Evolutionary conservation across 1,140 invertebrate genomes (phyloP).

Genomic region (Habropoda laboriosa): DNA sequence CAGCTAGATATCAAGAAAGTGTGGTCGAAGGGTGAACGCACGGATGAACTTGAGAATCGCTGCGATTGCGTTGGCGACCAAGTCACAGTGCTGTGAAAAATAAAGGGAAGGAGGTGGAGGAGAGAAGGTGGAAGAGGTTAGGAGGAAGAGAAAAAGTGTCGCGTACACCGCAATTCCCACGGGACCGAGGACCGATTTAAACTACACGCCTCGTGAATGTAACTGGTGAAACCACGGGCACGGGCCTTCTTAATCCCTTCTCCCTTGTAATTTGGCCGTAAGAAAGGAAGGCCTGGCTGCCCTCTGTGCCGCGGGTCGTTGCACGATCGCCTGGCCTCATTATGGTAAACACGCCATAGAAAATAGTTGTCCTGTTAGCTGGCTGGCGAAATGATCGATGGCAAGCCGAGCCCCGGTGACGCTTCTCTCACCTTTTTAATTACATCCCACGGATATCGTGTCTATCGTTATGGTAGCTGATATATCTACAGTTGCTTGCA

Average conservation of each 20-base stretch:
- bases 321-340: conserved; percentile 41
- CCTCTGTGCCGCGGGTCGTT: conserved; percentile 35
- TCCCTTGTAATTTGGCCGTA: conserved; percentile 42
- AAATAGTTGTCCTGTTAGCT: conserved; percentile 43
- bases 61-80: conserved; percentile 47
- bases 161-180: conserved; percentile 55
- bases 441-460: background rate
- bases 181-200: conserved; percentile 46
- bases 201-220: conserved; percentile 42
- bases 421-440: conserved; percentile 6
- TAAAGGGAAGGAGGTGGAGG: conserved; percentile 24
- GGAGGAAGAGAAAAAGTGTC: conserved; percentile 57
- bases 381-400: conserved; percentile 37
- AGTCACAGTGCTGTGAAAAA: conserved; percentile 50
- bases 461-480: background rate
- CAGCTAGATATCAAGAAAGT: too few species aligned
- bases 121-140: conserved; percentile 48
- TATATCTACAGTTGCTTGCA: background rate
- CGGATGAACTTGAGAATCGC: conserved; percentile 48
- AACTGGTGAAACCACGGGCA: conserved; percentile 38
- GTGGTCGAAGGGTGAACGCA: background rate
- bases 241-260: conserved; percentile 39
- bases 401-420: background rate
- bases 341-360: conserved; percentile 39
- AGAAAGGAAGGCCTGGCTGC: conserved; percentile 37